Base-by-base conservation (phyloP, 2,888 invertebrate genomes). In the Aelia acuminata region DNA sequence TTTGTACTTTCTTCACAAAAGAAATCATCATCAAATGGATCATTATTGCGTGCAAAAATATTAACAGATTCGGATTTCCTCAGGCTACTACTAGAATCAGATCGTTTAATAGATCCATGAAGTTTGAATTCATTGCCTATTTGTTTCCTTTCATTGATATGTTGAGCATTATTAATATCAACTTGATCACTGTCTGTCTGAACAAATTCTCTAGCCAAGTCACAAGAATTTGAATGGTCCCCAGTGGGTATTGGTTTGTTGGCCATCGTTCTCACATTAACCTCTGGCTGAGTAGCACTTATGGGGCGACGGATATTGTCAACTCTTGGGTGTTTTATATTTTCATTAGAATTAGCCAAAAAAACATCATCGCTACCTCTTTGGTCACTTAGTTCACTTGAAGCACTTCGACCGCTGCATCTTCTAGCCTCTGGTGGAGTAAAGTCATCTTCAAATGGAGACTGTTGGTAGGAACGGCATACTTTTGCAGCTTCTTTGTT, bases 1-100 rank as follows among this genome's bases (percentile, higher is more conserved):
- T 89, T 89, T 43, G 90, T 88, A 70, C 87, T 84, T 48, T 89
- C 90, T 85, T 89, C 88, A 89, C 89, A 90, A 92, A 98, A 98
- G 93, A 97, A 97, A 90, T 97, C 97, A 91, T 97, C 96, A 91
- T 97, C 97, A 91, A 98, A 98, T 1, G 98, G 98, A 93, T 98
- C 97, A 84, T 94, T 94, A 91, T 97, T 97, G 87, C 96, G 94
- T 8, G 96, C 95, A 93, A 98, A 98, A 91, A 98, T 98, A 92
- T 97, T 97, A 15, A 97, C 96, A 7, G 97, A 97, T 92, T 97
- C 97, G 0, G 97, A 97, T 92, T 97, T 97, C 91, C 96, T 90
- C 84, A 91, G 88, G 88, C 91, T 91, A 35, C 90, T 90, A 57
- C 90, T 84, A 31, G 91, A 91, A 88, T 91, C 91, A 13, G 90